Conservation (phyloP, 2,113 vertebrate genomes). For the Ceuthmochares aereus region DNA sequence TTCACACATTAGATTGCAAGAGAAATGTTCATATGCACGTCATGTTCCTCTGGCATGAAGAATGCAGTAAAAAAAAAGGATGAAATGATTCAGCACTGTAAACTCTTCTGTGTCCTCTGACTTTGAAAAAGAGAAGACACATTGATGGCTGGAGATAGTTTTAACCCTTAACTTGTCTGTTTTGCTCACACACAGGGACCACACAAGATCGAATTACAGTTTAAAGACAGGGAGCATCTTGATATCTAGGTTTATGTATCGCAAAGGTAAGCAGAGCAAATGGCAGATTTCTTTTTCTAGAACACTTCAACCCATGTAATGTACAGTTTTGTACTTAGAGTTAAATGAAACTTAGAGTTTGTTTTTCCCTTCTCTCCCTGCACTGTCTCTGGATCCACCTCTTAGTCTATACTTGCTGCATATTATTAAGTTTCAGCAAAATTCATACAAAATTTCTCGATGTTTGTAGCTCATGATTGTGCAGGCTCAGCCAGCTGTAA, state of each 20-base stretch:
- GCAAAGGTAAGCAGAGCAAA: not conserved
- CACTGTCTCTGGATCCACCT: not conserved
- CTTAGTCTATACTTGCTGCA: not conserved
- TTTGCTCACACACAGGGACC: not conserved
- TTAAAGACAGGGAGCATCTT: not conserved
- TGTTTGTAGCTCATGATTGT: constrained; percentile 19
- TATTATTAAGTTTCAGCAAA: constrained; percentile 40
- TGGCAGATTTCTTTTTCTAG: not conserved
- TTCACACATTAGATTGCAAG: not conserved
- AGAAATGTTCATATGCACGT: not conserved
- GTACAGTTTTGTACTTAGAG: not conserved
- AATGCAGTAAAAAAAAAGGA: not conserved
- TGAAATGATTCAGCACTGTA: not conserved
- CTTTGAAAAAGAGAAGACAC: not conserved
- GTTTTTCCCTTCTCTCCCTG: rapidly evolving
- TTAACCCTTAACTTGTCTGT: not conserved
- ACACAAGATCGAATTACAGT: not conserved
- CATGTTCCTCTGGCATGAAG: not conserved
- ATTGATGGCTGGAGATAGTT: not conserved
- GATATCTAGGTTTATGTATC: not conserved
- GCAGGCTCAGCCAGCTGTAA: constrained; percentile 36
- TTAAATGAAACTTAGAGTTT: not conserved
- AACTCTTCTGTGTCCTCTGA: not conserved
- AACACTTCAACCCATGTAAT: not conserved
- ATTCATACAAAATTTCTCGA: not conserved